Conservation (phyloP, 35 echinoderm and acorn worm species). For the Lytechinus pictus region DNA sequence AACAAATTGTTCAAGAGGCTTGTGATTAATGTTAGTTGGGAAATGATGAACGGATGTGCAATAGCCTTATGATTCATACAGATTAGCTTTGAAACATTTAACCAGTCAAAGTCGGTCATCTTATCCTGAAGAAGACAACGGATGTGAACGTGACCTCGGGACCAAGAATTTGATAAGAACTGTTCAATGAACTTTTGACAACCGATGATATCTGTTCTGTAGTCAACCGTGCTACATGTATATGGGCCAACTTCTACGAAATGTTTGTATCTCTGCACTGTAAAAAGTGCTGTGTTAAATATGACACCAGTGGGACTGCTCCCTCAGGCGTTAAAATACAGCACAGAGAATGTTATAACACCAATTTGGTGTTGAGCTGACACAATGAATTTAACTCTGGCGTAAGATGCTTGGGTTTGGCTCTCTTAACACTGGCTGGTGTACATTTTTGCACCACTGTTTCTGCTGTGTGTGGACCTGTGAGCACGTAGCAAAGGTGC, state of each 20-base stretch:
- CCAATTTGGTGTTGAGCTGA: too few relatives aligned
- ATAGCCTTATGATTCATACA: not conserved
- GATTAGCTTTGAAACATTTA: not conserved
- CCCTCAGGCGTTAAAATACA: too few relatives aligned
- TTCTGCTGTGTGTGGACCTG: not conserved
- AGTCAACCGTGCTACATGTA: not conserved
- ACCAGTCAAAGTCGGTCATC: not conserved
- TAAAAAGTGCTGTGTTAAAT: too few relatives aligned
- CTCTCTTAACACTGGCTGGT: too few relatives aligned
- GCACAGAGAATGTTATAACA: too few relatives aligned
- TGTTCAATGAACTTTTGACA: slow-evolving; percentile 13
- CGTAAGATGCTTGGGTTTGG: too few relatives aligned
- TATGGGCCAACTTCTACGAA: not conserved
- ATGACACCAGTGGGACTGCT: too few relatives aligned
- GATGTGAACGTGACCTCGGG: not conserved
- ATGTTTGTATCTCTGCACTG: not conserved
- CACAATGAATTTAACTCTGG: too few relatives aligned
- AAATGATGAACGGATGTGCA: not conserved
- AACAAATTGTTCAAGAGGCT: not conserved
- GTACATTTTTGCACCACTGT: too few relatives aligned
- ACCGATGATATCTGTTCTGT: not conserved
- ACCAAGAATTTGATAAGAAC: not conserved
- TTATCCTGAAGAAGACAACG: not conserved
- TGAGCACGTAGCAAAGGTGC: not conserved
- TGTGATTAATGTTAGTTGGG: not conserved